phyloP scores from a whole-genome alignment of 2,113 vertebrate genomes.

The Nannobrachium achirus region DNA sequence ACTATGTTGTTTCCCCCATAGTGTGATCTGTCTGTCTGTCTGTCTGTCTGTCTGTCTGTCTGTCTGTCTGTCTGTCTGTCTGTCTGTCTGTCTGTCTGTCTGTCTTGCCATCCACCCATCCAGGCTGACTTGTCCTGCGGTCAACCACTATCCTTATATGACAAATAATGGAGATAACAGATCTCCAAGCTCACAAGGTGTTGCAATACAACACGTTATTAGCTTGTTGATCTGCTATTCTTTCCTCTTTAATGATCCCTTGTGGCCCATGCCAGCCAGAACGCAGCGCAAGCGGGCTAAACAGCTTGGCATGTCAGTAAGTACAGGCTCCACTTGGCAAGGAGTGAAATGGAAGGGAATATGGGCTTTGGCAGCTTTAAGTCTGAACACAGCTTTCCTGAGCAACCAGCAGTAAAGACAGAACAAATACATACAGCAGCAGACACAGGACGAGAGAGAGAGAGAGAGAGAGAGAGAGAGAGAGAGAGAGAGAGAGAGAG shows the following conservation, averaged over 20 bases:
- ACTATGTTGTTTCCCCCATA: slow-evolving; percentile 9
- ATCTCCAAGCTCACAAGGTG: too few species aligned
- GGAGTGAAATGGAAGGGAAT: slow-evolving; percentile 8
- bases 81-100: slow-evolving; percentile 1
- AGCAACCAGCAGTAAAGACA: background rate
- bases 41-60: too few species aligned
- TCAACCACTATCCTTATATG: too few species aligned
- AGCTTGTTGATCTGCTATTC: slow-evolving; percentile 24
- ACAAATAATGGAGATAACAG: too few species aligned
- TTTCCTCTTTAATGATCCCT: slow-evolving; percentile 46
- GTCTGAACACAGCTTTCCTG: background rate
- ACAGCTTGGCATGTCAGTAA: background rate
- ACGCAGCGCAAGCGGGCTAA: background rate
- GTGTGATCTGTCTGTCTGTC: background rate
- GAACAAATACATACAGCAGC: background rate
- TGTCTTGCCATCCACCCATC: background rate
- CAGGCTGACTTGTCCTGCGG: background rate
- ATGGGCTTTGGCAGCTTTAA: slow-evolving; percentile 4
- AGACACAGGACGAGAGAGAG: background rate
- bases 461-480: background rate
- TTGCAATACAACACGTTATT: too few species aligned
- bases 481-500: slow-evolving; percentile 1
- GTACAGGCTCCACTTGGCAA: slow-evolving; percentile 28
- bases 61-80: background rate
- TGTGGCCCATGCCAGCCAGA: slow-evolving; percentile 27